Base-by-base conservation (phyloP, 64 coral and sea anemone genomes). In the Porites lutea region DNA sequence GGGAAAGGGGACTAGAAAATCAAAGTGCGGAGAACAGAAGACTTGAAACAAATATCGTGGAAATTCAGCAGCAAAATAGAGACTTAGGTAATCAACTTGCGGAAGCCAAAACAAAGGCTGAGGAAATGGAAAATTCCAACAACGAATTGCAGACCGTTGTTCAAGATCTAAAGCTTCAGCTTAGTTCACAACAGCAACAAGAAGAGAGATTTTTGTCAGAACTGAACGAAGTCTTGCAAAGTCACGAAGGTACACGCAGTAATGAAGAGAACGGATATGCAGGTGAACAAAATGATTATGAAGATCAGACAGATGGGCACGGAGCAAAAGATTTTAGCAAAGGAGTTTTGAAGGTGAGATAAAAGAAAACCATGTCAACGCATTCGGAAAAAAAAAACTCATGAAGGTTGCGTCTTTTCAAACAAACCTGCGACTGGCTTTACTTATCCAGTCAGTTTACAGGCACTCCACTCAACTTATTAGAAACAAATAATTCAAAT, bases 1-100 rank as follows among this genome's bases (percentile, higher is more conserved):
- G 82, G 77, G 95, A 97, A 60, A 91, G 87, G 84, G 95, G 95
- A 8, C 90, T 97, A 60, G 87, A 94, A 68, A 97, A 86, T 57
- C 92, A 91, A 81, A 97, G 91, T 2, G 89, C 81, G 8, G 82
- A 97, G 65, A 97, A 97, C 57, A 79, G 88, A 88, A 89, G 90
- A 15, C 83, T 98, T 0, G 93, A 88, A 77, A 82, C 86, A 15
- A 78, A 75, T 23, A 65, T 93, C 13, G 93, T 65, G 37, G 87
- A 95, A 15, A 82, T 88, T 45, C 93, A 77, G 60, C 86, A 98
- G 57, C 87, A 86, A 66, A 87, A 95, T 45, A 90, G 79, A 74
- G 93, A 93, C 8, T 57, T 90, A 21, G 82, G 15, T 44, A 79
- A 63, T 52, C 90, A 90, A 49, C 50, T 97, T 22, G 72, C 82